Evolutionary conservation across 2,888 invertebrate species (phyloP).

Genomic region (Drosophila prolongata): DNA sequence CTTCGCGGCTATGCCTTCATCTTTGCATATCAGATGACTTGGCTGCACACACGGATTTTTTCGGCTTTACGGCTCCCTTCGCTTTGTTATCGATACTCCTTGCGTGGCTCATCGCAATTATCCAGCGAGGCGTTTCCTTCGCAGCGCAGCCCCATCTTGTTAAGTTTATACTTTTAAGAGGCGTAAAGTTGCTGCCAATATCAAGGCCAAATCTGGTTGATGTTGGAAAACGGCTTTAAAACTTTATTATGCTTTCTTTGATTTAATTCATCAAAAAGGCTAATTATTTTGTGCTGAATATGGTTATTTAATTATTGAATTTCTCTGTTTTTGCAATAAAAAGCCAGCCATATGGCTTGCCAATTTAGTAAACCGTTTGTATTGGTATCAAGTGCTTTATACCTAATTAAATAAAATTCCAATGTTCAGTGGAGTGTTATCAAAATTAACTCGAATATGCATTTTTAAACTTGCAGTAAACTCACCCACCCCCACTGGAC

Average conservation of each 20-base stretch:
- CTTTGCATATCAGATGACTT: slow-evolving; percentile 40
- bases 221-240: not conserved
- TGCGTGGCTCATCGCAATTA: slow-evolving; percentile 34
- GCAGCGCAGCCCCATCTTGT: slow-evolving; percentile 4
- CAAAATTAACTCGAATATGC: no score
- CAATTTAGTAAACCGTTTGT: no score
- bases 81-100: slow-evolving; percentile 38
- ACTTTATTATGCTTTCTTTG: not conserved
- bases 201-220: slow-evolving; percentile 4
- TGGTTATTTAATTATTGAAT: no score
- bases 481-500: no score
- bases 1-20: slow-evolving; percentile 8
- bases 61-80: slow-evolving; percentile 2
- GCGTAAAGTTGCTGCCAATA: slow-evolving; percentile 14
- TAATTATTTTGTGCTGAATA: not conserved
- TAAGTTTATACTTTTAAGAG: slow-evolving; percentile 7
- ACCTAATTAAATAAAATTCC: no score
- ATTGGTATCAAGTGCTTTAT: no score
- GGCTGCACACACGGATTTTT: slow-evolving; percentile 28
- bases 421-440: no score
- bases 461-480: no score
- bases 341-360: no score
- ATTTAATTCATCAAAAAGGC: not conserved
- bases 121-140: slow-evolving; percentile 5
- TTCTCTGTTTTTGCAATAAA: no score